Base-by-base conservation (phyloP, 2,888 invertebrate species). In the Andrena trimmerana region DNA sequence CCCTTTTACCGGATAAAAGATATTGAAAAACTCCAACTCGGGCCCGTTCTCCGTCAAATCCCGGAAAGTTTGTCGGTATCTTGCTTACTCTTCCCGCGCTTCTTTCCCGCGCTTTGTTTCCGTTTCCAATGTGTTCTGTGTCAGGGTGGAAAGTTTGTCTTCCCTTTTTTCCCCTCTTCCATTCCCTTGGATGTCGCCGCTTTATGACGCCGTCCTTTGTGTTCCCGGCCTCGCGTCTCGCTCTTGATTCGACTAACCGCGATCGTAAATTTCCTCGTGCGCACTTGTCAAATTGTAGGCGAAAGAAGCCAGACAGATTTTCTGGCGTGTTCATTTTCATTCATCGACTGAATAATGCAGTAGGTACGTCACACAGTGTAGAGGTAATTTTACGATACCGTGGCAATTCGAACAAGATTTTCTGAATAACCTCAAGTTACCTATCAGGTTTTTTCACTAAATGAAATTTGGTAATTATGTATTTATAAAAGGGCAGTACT, bases 1-100 rank as follows among this genome's bases (percentile, higher is more conserved):
- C 82, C 82, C 83, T 73, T 83, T 76, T 76, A 54, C 77, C 68
- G 52, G 57, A 82, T 81, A 76, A 82, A 81, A 50, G 82, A 63
- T 75, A 82, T 76, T 54, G 82, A 76, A 81, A 81, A 76, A 54
- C 60, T 48, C 13, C 48, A 75, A 75, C 48, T 59, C 57, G 13
- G 24, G 31, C 36, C 5, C 16, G 63, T 57, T 48, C 76, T 57
- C 10, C 62, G 81, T 68, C 68, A 69, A 73, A 81, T 42, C 59
- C 68, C 27, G 13, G 50, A 65, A 81, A 81, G 57, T 81, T 81
- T 36, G 6, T 42, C 48, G 50, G 29, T 10, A 67, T 60, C 80
- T 42, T 69, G 65, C 79, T 78, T 36, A 31, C 79, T 24, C 48
- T 57, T 20, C 66, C 42, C 42, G 60, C 66, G 60, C 42, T 80